A percentile compares a stretch with the other conserved stretches of the same genome.
These are phyloP conservation scores for Eonycteris spelaea DNA, from an alignment of 2,113 vertebrate genomes.

Conservation along the genomic window DNA sequence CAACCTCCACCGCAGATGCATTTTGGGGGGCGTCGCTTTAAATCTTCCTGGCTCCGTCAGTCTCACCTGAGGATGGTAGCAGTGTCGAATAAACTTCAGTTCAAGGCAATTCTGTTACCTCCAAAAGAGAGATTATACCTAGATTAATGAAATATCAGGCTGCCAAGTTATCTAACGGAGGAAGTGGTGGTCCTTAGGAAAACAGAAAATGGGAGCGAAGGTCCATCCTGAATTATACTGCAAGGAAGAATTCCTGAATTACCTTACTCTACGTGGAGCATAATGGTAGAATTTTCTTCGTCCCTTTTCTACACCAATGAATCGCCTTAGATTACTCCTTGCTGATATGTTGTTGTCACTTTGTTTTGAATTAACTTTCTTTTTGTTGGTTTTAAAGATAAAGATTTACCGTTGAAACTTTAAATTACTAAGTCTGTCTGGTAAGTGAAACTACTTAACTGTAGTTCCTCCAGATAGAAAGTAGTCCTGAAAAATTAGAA, in stretches of 20 bases:
- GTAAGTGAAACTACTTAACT: neutral
- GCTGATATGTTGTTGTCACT: neutral
- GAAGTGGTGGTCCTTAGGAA: neutral
- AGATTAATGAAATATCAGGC: neutral
- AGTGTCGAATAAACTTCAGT: neutral
- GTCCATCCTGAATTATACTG: neutral
- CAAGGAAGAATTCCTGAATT: neutral
- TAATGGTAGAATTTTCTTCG: neutral
- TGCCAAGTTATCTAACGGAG: neutral
- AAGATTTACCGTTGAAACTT: slow-evolving; percentile 18
- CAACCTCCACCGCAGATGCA: neutral
- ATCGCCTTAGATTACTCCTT: neutral
- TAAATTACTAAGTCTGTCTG: neutral
- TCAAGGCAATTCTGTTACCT: neutral
- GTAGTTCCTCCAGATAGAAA: neutral
- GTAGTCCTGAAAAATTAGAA: neutral
- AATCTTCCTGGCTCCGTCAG: neutral
- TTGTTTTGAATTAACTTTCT: slow-evolving; percentile 3
- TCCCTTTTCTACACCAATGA: neutral
- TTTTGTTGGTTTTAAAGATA: neutral
- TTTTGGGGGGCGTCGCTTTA: neutral
- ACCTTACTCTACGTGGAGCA: neutral
- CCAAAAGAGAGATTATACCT: neutral
- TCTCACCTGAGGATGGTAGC: neutral
- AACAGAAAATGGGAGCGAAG: neutral